Conservation (phyloP, 2,113 vertebrate species). For the Sus scrofa region DNA sequence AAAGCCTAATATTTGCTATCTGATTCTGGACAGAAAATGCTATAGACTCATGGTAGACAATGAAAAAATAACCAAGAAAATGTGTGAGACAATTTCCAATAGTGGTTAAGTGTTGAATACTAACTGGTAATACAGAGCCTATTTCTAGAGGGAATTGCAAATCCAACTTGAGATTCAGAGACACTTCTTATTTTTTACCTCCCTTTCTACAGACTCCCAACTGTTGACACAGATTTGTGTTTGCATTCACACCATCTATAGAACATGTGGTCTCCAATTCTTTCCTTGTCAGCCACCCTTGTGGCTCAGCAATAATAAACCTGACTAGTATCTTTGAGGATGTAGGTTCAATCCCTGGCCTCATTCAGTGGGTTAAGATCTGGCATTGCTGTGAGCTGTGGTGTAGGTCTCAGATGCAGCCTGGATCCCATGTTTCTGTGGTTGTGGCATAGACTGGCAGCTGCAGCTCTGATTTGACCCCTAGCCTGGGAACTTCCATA, state of each 20-base stretch:
- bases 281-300: background rate
- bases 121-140: background rate
- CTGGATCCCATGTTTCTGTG: too few relatives aligned
- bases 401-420: too few relatives aligned
- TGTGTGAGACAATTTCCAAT: background rate
- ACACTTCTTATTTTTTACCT: background rate
- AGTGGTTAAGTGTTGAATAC: background rate
- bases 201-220: background rate
- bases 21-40: background rate
- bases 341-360: too few relatives aligned
- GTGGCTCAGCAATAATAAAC: too few relatives aligned
- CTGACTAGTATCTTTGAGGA: too few relatives aligned
- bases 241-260: background rate
- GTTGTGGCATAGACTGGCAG: too few relatives aligned
- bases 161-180: background rate
- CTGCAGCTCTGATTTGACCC: too few relatives aligned
- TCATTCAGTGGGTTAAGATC: too few relatives aligned
- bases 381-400: too few relatives aligned
- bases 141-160: background rate
- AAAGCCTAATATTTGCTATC: slow-evolving; percentile 18
- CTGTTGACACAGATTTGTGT: background rate
- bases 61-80: slow-evolving; percentile 10
- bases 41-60: background rate
- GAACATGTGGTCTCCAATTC: background rate
- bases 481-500: too few relatives aligned